Conservation (phyloP, 2,888 invertebrate species). For the Melanotus villosus region DNA sequence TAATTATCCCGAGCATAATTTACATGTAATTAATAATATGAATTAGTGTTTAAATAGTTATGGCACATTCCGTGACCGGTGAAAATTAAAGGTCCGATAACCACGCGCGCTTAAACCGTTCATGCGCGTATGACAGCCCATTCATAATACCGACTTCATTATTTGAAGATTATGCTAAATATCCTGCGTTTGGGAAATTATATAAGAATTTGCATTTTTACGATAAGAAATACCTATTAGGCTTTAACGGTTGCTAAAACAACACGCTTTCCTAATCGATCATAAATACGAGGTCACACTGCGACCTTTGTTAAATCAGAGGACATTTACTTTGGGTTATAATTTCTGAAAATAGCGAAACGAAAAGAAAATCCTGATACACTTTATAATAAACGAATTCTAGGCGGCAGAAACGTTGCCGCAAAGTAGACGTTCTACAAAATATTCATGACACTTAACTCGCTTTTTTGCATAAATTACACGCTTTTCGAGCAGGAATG, state of each 20-base stretch:
- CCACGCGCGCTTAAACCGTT: slow-evolving; percentile 54
- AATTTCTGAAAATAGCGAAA: slow-evolving; percentile 7
- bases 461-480: slow-evolving; percentile 37
- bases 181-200: slow-evolving; percentile 59
- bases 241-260: slow-evolving; percentile 55
- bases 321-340: slow-evolving; percentile 21
- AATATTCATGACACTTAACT: slow-evolving; percentile 35
- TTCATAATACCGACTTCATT: slow-evolving; percentile 65
- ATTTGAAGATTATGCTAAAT: slow-evolving; percentile 65
- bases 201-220: slow-evolving; percentile 63
- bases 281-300: slow-evolving; percentile 54
- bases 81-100: slow-evolving; percentile 59
- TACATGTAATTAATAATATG: slow-evolving; percentile 56
- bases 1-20: slow-evolving; percentile 41
- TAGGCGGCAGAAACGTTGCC: slow-evolving; percentile 6
- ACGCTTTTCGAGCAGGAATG: slow-evolving; percentile 21
- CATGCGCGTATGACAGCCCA: slow-evolving; percentile 63
- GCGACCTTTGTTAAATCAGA: slow-evolving; percentile 43
- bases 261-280: slow-evolving; percentile 55
- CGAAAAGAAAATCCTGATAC: neutral
- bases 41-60: slow-evolving; percentile 60
- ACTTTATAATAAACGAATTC: neutral
- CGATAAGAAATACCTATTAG: slow-evolving; percentile 62
- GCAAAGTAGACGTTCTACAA: slow-evolving; percentile 32
- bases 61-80: slow-evolving; percentile 59